A percentile compares a stretch with the other conserved stretches of the same genome.
Evolutionary conservation across 2,113 vertebrate species (phyloP).

Genomic region (Rhinopomastus cyanomelas): DNA sequence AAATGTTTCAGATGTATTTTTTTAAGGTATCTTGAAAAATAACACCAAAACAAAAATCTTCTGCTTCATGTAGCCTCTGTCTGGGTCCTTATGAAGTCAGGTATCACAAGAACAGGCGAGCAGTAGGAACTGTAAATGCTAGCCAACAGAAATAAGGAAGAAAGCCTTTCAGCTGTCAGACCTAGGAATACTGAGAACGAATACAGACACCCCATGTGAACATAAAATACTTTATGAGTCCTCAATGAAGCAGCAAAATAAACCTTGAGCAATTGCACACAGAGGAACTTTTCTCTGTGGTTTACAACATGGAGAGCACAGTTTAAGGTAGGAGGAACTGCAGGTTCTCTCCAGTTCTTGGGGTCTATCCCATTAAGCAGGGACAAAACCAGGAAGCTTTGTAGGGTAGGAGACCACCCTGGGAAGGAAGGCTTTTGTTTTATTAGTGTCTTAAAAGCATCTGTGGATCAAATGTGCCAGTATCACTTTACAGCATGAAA

Average conservation of each 20-base stretch:
- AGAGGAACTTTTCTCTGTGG: not conserved
- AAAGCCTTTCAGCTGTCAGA: not conserved
- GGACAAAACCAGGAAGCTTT: not conserved
- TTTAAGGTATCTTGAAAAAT: not conserved
- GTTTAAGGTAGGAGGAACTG: not conserved
- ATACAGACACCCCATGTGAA: not conserved
- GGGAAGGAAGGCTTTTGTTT: slow-evolving; percentile 51
- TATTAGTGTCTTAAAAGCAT: slow-evolving; percentile 60
- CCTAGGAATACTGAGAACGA: not conserved
- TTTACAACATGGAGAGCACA: not conserved
- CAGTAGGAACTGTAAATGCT: not conserved
- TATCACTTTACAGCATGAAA: slow-evolving; percentile 59
- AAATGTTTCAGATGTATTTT: slow-evolving; percentile 49
- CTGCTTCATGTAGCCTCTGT: not conserved
- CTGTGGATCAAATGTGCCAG: slow-evolving; percentile 53
- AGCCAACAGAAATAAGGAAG: not conserved
- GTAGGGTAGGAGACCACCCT: slow-evolving; percentile 18
- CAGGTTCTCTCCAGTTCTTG: not conserved
- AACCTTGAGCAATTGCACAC: not conserved
- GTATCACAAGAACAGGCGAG: not conserved
- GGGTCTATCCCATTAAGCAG: not conserved
- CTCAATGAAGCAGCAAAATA: not conserved
- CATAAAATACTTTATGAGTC: not conserved
- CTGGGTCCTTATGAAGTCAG: not conserved
- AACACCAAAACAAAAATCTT: not conserved